These are phyloP conservation scores for Phytoseiulus persimilis DNA, from an alignment of 2,888 invertebrate species.

Conservation along the genomic window DNA sequence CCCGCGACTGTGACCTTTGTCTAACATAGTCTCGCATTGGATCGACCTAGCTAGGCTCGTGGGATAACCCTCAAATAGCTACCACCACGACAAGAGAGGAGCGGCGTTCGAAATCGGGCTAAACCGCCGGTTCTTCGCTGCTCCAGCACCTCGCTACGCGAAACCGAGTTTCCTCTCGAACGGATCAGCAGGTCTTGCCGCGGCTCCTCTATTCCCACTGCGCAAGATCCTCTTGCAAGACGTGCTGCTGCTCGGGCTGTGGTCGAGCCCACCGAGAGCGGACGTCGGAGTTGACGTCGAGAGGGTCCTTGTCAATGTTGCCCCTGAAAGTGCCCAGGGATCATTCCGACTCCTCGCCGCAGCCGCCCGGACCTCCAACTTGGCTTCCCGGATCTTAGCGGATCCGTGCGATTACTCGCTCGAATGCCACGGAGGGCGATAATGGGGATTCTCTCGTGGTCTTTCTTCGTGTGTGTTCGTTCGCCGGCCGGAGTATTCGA, in stretches of 20 bases:
- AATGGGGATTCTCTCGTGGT: too few relatives aligned
- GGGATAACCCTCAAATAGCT: neutral
- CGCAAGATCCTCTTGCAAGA: neutral
- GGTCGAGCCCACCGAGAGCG: too few relatives aligned
- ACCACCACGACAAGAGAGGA: neutral
- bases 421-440: too few relatives aligned
- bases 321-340: too few relatives aligned
- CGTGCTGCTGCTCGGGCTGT: neutral
- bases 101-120: neutral
- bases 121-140: neutral
- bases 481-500: too few relatives aligned
- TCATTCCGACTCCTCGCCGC: too few relatives aligned
- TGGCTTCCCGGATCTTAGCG: too few relatives aligned
- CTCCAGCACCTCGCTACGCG: neutral
- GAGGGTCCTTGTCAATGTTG: too few relatives aligned
- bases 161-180: neutral
- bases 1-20: neutral
- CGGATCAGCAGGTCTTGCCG: neutral
- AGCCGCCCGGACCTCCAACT: too few relatives aligned
- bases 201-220: neutral
- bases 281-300: too few relatives aligned
- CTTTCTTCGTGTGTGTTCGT: too few relatives aligned
- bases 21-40: neutral
- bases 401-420: too few relatives aligned
- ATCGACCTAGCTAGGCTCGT: neutral